Evolutionary conservation across 2,797 vertebrate genomes (phyloP).

Genomic region (Crossoptilon crossoptilon): DNA sequence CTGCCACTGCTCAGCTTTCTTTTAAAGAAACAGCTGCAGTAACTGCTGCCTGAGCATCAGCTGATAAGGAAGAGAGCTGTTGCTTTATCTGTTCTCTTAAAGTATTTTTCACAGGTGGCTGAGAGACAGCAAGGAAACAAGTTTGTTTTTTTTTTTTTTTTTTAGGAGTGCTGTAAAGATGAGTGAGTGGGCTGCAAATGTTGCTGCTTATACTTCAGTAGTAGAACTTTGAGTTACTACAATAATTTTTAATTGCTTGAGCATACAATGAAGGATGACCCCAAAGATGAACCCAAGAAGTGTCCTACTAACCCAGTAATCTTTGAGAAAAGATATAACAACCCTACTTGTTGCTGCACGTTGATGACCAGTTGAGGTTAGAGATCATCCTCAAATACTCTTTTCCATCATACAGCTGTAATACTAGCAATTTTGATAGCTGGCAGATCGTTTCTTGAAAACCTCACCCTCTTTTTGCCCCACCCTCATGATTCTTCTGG

Average conservation of each 20-base stretch:
- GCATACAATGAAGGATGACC: neutral
- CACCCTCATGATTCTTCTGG: slow-evolving; percentile 17
- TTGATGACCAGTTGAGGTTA: neutral
- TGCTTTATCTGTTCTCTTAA: neutral
- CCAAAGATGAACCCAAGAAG: neutral
- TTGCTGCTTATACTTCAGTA: neutral
- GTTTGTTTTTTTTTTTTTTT: neutral
- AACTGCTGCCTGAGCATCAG: neutral
- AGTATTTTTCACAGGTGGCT: neutral
- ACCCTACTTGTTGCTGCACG: neutral
- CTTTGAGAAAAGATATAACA: neutral
- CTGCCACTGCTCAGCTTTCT: neutral
- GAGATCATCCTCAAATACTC: neutral
- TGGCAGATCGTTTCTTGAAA: slow-evolving; percentile 19
- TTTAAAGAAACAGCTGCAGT: slow-evolving; percentile 39
- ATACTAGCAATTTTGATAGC: slow-evolving; percentile 11
- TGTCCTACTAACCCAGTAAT: neutral
- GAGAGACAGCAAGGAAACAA: neutral
- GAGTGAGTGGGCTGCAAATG: neutral
- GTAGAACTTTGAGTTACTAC: neutral
- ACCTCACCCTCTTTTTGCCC: neutral
- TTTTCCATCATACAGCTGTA: neutral
- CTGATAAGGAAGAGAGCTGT: neutral
- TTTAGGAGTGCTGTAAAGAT: neutral
- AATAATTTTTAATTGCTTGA: neutral